These are phyloP conservation scores for Prinia subflava DNA, from an alignment of 2,113 vertebrate species.

Conservation along the genomic window DNA sequence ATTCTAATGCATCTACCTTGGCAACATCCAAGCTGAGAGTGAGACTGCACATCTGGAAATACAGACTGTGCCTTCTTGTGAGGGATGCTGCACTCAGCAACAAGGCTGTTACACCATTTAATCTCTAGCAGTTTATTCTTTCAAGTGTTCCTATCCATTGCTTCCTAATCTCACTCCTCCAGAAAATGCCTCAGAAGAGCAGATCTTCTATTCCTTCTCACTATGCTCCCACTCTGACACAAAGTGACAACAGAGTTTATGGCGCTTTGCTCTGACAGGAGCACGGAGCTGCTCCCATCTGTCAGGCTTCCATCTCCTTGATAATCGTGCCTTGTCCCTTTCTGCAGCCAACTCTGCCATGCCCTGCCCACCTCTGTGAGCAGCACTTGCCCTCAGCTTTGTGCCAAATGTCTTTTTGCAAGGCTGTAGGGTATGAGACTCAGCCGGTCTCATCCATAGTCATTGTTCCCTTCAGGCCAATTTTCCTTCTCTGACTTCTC, in stretches of 20 bases:
- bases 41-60: neutral
- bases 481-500: neutral
- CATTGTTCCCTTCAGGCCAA: neutral
- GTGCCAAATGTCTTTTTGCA: neutral
- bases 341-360: neutral
- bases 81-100: neutral
- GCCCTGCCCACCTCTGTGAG: neutral
- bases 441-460: neutral
- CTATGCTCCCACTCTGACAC: neutral
- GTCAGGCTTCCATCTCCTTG: neutral
- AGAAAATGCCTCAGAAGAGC: neutral
- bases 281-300: neutral
- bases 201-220: neutral
- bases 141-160: neutral
- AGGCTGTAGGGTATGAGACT: neutral
- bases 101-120: neutral
- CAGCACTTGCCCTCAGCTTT: fast-evolving
- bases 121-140: neutral
- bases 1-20: neutral
- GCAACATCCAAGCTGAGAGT: neutral
- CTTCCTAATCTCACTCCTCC: neutral
- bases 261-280: neutral
- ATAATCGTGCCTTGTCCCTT: neutral
- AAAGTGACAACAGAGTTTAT: neutral
- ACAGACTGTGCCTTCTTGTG: neutral